phyloP scores from a whole-genome alignment of 2,113 vertebrate genomes.

The Tor tambroides region DNA sequence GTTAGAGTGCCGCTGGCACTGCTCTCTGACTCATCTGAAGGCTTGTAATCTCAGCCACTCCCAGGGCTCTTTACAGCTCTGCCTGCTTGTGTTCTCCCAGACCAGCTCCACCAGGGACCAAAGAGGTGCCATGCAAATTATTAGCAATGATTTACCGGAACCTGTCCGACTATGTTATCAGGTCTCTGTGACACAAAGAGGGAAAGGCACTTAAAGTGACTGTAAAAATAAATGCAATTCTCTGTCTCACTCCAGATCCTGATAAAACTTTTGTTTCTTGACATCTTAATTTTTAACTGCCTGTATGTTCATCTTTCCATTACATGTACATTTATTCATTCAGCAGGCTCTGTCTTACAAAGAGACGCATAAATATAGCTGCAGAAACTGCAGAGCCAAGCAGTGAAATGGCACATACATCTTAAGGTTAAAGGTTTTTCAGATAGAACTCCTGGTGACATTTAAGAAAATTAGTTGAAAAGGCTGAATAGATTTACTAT shows the following conservation, averaged over 20 bases:
- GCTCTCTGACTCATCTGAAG: constrained; percentile 20
- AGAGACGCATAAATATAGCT: neutral
- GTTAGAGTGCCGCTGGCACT: neutral
- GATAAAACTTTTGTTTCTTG: neutral
- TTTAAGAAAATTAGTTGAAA: neutral
- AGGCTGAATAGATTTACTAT: neutral
- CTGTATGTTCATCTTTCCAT: neutral
- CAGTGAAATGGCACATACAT: neutral
- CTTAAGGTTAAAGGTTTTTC: neutral
- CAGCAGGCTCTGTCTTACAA: neutral
- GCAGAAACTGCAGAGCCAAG: neutral
- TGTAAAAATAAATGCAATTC: neutral
- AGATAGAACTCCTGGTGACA: neutral
- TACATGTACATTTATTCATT: neutral
- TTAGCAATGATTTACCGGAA: constrained; percentile 36
- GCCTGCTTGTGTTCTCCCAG: constrained; percentile 22
- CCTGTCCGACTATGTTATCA: neutral
- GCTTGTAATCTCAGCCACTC: constrained; percentile 20
- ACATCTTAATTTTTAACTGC: constrained; percentile 2
- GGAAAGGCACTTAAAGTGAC: neutral
- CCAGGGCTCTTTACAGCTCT: neutral
- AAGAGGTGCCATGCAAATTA: constrained; percentile 7
- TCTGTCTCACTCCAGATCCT: neutral
- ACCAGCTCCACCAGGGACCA: constrained; percentile 27
- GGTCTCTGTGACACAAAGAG: neutral